Evolutionary conservation across 30 jellyfish, hydroid and myxozoan species (phyloP).

Genomic region (Hydractinia echinata): DNA sequence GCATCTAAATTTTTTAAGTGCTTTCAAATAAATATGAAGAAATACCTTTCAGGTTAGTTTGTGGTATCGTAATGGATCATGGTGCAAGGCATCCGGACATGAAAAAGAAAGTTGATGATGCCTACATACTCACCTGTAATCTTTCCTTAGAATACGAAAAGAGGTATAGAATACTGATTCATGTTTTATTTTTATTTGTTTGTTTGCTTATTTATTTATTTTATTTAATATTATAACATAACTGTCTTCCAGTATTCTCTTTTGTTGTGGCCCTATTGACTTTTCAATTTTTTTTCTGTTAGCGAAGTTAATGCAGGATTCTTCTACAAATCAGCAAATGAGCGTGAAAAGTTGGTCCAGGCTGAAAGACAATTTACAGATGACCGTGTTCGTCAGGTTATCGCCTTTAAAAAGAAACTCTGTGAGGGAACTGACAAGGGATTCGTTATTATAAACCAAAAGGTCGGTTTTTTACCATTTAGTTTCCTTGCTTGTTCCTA

Average conservation of each 20-base stretch:
- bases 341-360: constrained; percentile 80
- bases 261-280: neutral
- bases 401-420: constrained; percentile 74
- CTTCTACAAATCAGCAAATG: constrained; percentile 98
- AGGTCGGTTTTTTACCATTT: constrained; percentile 32
- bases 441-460: constrained; percentile 91
- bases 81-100: constrained; percentile 99
- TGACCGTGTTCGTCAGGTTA: constrained; percentile 73
- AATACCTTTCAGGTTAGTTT: constrained; percentile 52
- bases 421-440: constrained; percentile 92
- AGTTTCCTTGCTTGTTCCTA: no score
- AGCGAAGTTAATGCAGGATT: constrained; percentile 99
- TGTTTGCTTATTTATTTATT: neutral
- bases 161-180: constrained; percentile 40
- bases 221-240: no score
- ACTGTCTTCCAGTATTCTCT: neutral
- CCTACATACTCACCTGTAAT: constrained; percentile 91
- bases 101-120: constrained; percentile 89
- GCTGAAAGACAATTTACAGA: constrained; percentile 97
- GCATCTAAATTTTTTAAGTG: neutral
- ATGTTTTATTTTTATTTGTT: neutral
- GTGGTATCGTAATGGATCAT: constrained; percentile 97
- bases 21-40: neutral
- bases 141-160: constrained; percentile 97
- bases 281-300: neutral